Base-by-base conservation (phyloP, 2,113 vertebrate species). In the Halcyon senegalensis region DNA sequence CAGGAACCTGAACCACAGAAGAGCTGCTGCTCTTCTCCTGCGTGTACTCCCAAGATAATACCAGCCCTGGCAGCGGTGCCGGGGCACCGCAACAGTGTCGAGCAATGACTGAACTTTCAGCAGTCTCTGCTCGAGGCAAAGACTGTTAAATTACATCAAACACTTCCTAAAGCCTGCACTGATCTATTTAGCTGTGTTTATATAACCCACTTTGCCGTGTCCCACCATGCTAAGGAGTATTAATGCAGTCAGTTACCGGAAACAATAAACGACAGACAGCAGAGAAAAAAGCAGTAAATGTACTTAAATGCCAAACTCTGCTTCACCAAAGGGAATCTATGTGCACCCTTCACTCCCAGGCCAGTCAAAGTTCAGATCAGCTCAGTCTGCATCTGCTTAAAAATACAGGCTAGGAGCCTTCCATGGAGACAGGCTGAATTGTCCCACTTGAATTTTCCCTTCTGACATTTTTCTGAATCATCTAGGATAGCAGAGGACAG, bases 1-100 rank as follows among this genome's bases (percentile, higher is more conserved):
- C 53, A 55, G 43, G 11, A 33, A 20, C 46, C 39, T 31, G 3
- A 33, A 39, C 51, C 17, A 13, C 56, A 9, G 41, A 2, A 13
- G 43, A 62, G 8, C 19, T 5, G 14, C 44, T 68, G 11, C n/a
- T 81, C n/a, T 7, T 41, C 58, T 80, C 23, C 73, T 37, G 5
- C 10, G 7, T 3, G 0, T 13, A 2, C 50, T 33, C 30, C 0
- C 3, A 5, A 44, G 56, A 5, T 10, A 78, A 16, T 4, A 19
- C 6, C 73, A 74, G 74, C 78, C 33, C 55, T 23, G 7, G 39
- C 0, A 46, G 77, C 37, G 41, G 48, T 2, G 21, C 33, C 37
- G 18, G 19, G 64, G 9, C 24, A 37, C 13, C 63, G 74, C 67
- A 64, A 19, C 51, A 20, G 11, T 3, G 0, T 30, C 76, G 37